Evolutionary conservation across 1,140 invertebrate species (phyloP), one percentile per base, ranked within the genome.

Genomic region (Atta texana): DNA sequence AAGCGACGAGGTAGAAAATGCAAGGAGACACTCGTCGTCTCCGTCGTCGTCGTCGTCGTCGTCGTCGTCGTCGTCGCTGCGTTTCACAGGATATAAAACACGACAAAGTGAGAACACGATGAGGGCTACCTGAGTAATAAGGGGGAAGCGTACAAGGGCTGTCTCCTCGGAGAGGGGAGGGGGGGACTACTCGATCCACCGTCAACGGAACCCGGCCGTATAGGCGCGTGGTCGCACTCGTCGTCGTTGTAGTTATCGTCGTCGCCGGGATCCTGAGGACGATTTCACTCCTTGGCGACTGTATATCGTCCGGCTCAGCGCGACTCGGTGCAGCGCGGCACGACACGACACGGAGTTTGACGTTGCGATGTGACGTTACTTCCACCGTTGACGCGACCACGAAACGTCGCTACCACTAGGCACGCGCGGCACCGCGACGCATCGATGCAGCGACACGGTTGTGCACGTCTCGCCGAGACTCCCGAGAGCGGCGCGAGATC

Each of bases 401-500:
- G 53, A 21, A n/a, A 34, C 69, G 55, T 39, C 55, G 69, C 69
- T 71, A 21, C 18, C 64, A 64, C 34, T 55, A 87, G 53, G 49
- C 21, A 57, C 81, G 39, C 85, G 49, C 66, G 64, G 28, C 82
- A 88, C 77, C 74, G 51, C 86, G 55, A 71, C 68, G 18, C 77
- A 87, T 75, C 74, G 34, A 89, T 74, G 84, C 55, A 6, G 69
- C 57, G 66, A 49, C 66, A 49, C 71, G 71, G 84, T 68, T 82
- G 77, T 44, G 68, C 85, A 86, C 86, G 51, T 82, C 59, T 18
- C 74, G 8, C 76, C 16, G 61, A 64, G 64, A 88, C 31, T 31
- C 31, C 31, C 31, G 31, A 31, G 3, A 31, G 71, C 85, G 90
- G 71, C 86, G 91, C 90, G 89, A 82, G 90, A 86, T 66, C 84